Evolutionary conservation across 2,797 vertebrate genomes (phyloP), one percentile per base, ranked within the genome.

Genomic region (Galaxias olidus): DNA sequence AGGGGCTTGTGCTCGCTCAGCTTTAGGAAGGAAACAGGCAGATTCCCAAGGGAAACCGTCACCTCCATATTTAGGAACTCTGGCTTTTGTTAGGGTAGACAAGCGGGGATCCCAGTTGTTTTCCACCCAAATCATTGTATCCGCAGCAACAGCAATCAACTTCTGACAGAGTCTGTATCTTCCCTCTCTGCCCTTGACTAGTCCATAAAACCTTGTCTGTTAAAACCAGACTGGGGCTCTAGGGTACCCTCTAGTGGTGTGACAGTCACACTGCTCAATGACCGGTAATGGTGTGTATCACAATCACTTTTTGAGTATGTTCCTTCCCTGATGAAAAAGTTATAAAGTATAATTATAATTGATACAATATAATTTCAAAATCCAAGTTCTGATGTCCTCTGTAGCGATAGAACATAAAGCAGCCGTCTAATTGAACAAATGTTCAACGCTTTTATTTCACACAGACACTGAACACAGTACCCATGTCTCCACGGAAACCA

Each of bases 71-170:
- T 91, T 92, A 94, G 93, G 89, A 90, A 90, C 94, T n/a, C n/a
- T n/a, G n/a, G n/a, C n/a, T 94, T 95, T 96, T 97, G 96, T 97
- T 96, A 91, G 73, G 89, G 92, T 82, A 93, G 89, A 92, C 90
- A 71, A 83, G 79, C 88, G 87, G 87, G 88, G 87, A 90, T 93
- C 89, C 91, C 75, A 92, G 90, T 87, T 59, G 87, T 91, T 87
- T 94, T 94, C 94, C 94, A 88, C 95, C 94, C 94, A 92, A 90
- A 91, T 90, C 88, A 88, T 89, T 87, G 92, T 90, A 92, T 94
- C 91, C 91, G 90, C 30, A 2, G 6, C 30, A 30, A 30, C 86
- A 90, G 86, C 81, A 64, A 90, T 85, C 85, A 61, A 78, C 68
- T 72, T 86, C 83, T 93, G 86, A 91, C 92, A 93, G 30, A 30